These are phyloP conservation scores for Sinocyclocheilus rhinocerous DNA, from an alignment of 2,113 vertebrate species.

Conservation along the genomic window DNA sequence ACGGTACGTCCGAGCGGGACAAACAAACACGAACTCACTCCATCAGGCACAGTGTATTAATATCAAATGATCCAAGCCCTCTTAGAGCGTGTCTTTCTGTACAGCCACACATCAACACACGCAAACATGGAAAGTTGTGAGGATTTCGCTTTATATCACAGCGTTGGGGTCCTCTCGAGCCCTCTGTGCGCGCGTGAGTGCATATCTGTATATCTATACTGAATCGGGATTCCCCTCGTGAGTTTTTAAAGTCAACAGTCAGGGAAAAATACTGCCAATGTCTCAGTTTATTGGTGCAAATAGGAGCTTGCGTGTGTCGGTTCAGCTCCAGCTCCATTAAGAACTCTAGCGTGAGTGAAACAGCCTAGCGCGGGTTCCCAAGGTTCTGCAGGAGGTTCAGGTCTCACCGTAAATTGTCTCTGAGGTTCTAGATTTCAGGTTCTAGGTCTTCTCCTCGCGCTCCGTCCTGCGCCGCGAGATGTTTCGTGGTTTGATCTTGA, in stretches of 20 bases:
- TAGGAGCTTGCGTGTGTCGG: background rate
- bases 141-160: slow-evolving; percentile 8
- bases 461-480: slow-evolving; percentile 90
- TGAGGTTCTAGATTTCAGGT: background rate
- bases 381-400: slow-evolving; percentile 27
- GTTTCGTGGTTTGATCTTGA: slow-evolving; percentile 97
- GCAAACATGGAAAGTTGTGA: background rate
- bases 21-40: slow-evolving; percentile 21
- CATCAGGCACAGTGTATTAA: slow-evolving; percentile 34
- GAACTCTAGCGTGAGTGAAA: background rate
- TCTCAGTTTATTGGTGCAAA: slow-evolving; percentile 24
- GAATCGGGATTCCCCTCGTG: slow-evolving; percentile 2
- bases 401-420: slow-evolving; percentile 28
- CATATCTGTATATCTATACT: slow-evolving; percentile 33
- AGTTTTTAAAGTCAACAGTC: background rate
- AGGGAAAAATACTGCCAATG: slow-evolving; percentile 29
- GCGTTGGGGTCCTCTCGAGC: slow-evolving; percentile 6
- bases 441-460: slow-evolving; percentile 94
- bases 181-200: background rate
- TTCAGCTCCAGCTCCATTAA: background rate
- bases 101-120: background rate
- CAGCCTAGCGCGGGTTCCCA: background rate
- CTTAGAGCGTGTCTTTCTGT: slow-evolving; percentile 4
- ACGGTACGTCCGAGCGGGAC: slow-evolving; percentile 28
- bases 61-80: slow-evolving; percentile 27